Evolutionary conservation across 2,888 invertebrate species (phyloP).

Genomic region (Phalera bucephala): DNA sequence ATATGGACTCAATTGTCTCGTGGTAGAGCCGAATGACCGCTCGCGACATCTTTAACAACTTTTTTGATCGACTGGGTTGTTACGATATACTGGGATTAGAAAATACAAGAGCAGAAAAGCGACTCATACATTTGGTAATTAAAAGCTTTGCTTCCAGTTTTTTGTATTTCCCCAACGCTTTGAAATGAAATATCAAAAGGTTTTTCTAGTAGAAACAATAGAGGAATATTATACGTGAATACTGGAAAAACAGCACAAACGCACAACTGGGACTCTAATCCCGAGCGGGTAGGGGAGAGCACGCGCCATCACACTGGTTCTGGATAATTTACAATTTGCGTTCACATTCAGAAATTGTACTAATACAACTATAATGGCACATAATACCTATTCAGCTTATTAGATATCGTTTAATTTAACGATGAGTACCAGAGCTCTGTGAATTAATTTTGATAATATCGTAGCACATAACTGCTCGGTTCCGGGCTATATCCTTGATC

Average conservation of each 20-base stretch:
- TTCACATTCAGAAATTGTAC: conserved; percentile 52
- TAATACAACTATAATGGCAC: conserved; percentile 24
- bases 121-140: conserved; percentile 25
- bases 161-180: conserved; percentile 31
- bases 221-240: conserved; percentile 49
- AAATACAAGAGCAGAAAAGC: conserved; percentile 10
- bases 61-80: conserved; percentile 21
- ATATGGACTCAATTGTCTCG: conserved; percentile 69
- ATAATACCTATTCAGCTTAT: conserved; percentile 9
- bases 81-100: conserved; percentile 5
- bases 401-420: conserved; percentile 2
- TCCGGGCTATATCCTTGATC: conserved; percentile 10
- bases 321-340: conserved; percentile 67
- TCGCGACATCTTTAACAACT: conserved; percentile 32
- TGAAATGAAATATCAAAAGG: conserved; percentile 43
- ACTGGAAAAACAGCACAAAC: conserved; percentile 60
- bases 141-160: conserved; percentile 28
- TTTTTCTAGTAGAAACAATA: conserved; percentile 56
- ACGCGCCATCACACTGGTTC: conserved; percentile 58
- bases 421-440: not conserved
- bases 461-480: conserved; percentile 1
- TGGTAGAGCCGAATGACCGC: conserved; percentile 39
- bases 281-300: conserved; percentile 53
- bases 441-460: conserved; percentile 6
- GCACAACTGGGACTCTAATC: conserved; percentile 67